These are phyloP conservation scores for Halictus rubicundus DNA, from an alignment of 1,140 invertebrate species.

Conservation along the genomic window DNA sequence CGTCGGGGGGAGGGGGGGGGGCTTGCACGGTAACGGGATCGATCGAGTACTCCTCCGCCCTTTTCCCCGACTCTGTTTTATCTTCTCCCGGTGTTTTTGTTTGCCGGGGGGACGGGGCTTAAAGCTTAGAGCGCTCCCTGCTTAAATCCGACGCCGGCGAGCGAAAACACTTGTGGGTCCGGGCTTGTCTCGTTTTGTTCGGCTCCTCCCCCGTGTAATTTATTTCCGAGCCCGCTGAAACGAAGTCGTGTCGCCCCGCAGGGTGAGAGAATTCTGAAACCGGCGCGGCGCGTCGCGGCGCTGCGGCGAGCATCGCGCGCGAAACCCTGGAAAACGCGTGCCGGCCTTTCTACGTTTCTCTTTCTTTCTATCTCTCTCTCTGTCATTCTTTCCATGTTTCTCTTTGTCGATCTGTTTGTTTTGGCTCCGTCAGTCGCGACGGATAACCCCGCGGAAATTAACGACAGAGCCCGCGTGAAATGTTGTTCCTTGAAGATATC, in stretches of 20 bases:
- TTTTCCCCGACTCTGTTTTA: conserved; percentile 3
- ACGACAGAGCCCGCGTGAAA: neutral
- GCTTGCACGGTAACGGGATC: neutral
- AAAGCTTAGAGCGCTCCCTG: conserved; percentile 34
- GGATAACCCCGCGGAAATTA: conserved; percentile 10
- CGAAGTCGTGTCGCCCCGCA: neutral
- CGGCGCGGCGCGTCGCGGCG: neutral
- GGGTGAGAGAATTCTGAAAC: neutral
- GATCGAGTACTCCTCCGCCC: neutral
- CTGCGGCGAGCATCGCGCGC: too few species aligned
- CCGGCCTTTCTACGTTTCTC: neutral
- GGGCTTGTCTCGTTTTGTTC: neutral
- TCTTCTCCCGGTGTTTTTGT: conserved; percentile 1
- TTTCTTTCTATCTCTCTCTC: too few species aligned
- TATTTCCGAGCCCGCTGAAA: conserved; percentile 22
- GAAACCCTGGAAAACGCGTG: conserved; percentile 1
- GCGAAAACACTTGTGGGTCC: conserved; percentile 38
- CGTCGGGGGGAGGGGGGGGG: neutral
- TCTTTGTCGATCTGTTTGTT: neutral
- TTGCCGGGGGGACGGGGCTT: conserved; percentile 26
- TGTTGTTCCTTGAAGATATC: conserved; percentile 1
- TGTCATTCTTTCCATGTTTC: too few species aligned
- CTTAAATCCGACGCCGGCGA: conserved; percentile 43
- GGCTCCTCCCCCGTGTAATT: conserved; percentile 4
- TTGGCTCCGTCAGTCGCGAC: neutral